phyloP scores from a whole-genome alignment of 1,140 invertebrate genomes.

The Popillia japonica region DNA sequence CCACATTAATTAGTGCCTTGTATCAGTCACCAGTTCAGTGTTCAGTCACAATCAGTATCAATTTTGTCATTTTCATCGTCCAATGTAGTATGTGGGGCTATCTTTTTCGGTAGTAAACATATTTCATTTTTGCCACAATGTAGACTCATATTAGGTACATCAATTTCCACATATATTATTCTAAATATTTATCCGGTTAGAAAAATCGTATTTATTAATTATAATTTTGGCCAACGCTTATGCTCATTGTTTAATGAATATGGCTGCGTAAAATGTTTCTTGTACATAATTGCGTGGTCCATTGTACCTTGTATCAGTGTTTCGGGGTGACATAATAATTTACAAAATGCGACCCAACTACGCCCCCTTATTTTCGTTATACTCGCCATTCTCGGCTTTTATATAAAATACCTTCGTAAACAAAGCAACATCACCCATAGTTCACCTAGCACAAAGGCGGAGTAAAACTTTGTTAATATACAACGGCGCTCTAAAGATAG shows the following conservation, averaged over 20 bases:
- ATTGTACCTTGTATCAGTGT: neutral
- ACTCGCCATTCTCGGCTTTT: neutral
- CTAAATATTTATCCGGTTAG: neutral
- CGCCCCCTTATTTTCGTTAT: constrained; percentile 8
- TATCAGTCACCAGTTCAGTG: too few species aligned
- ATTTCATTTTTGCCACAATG: too few species aligned
- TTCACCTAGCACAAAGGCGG: constrained; percentile 12
- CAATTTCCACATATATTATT: too few species aligned
- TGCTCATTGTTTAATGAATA: neutral
- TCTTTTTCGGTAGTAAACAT: too few species aligned
- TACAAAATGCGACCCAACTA: neutral
- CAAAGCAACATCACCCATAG: neutral
- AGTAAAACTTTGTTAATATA: constrained; percentile 11
- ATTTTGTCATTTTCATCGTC: too few species aligned
- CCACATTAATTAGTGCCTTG: too few species aligned
- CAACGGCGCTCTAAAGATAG: constrained; percentile 23
- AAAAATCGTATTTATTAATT: neutral
- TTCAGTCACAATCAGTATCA: too few species aligned
- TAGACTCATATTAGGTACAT: too few species aligned
- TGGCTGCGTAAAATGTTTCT: neutral
- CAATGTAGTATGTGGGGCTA: too few species aligned
- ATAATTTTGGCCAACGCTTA: neutral
- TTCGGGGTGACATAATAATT: neutral
- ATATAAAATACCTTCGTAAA: neutral
- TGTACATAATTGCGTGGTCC: neutral